Base-by-base conservation (phyloP, 2,888 invertebrate species). In the Plebejus melissa region DNA sequence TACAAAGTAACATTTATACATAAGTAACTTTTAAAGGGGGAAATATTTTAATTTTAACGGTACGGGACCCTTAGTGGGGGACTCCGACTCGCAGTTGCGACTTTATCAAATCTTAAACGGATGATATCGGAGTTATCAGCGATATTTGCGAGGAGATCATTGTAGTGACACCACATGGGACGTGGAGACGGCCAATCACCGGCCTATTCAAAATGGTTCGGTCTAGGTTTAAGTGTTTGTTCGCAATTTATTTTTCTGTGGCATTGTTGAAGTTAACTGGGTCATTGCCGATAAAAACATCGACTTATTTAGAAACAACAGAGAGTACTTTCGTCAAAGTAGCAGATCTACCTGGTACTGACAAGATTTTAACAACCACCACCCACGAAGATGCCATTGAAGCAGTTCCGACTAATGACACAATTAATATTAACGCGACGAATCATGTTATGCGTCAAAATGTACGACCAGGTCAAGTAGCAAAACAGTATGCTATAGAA, bases 171-270 rank as follows among this genome's bases (percentile, higher is more conserved):
- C 79, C 85, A 81, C 79, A 84, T 88, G 87, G 82, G 79, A 80
- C 80, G 77, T 79, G 78, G 74, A 76, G 76, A 80, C 81, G 70
- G 79, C 80, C 80, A 79, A 72, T 78, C 76, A 79, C 79, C 81
- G 81, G 83, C 83, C 83, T 46, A 28, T 50, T 72, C 69, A 88
- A 84, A 87, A 90, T 91, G 91, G 87, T 80, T 80, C 82, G 87
- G 84, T 83, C 81, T 74, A 87, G 84, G 79, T 82, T 82, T 69
- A 87, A 87, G 80, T 88, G 89, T 86, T 85, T 84, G 79, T 82
- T 83, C 36, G 76, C 82, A 75, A 78, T 88, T 38, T 79, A 86
- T 76, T 77, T 80, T 5, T 83, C 79, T 77, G 79, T 85, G 75
- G 75, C 85, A 70, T 50, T 85, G 74, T 77, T 75, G 28, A 75